phyloP scores from a whole-genome alignment of 2,113 vertebrate species.

The Marmota flaviventris region DNA sequence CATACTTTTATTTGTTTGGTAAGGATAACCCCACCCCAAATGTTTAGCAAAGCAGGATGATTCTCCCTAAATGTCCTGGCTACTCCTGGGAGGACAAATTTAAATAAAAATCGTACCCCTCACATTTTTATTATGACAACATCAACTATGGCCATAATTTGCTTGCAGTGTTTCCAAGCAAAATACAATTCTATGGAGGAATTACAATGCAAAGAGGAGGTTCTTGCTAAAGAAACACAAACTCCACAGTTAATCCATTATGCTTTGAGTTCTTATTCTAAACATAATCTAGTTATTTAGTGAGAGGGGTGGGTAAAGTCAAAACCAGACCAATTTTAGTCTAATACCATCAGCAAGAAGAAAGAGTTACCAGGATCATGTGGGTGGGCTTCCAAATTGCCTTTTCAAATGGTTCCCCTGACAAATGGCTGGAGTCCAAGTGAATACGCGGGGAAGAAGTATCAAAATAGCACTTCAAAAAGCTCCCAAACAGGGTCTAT shows the following conservation, averaged over 20 bases:
- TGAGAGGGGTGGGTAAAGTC: slow-evolving; percentile 59
- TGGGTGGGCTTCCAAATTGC: slow-evolving; percentile 68
- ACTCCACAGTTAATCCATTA: slow-evolving; percentile 18
- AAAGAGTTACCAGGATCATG: slow-evolving; percentile 49
- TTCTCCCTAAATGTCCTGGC: neutral
- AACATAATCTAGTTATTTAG: slow-evolving; percentile 63
- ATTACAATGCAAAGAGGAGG: neutral
- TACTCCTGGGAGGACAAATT: neutral
- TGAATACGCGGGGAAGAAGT: slow-evolving; percentile 21
- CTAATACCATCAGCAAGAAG: slow-evolving; percentile 62
- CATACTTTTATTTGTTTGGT: slow-evolving; percentile 29
- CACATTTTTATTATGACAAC: slow-evolving; percentile 33
- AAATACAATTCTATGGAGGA: neutral
- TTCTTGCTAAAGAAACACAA: slow-evolving; percentile 10
- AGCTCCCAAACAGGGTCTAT: slow-evolving; percentile 48
- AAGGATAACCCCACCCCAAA: neutral
- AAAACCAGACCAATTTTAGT: slow-evolving; percentile 69
- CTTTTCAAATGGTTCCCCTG: slow-evolving; percentile 72
- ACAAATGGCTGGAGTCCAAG: slow-evolving; percentile 66
- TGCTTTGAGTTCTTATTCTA: slow-evolving; percentile 58
- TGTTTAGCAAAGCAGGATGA: neutral
- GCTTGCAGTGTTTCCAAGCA: slow-evolving; percentile 27
- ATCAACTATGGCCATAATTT: slow-evolving; percentile 10
- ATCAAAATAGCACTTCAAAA: slow-evolving; percentile 65
- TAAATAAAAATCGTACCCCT: slow-evolving; percentile 55